These are phyloP conservation scores for Apodemia zela DNA, from an alignment of 2,888 invertebrate species.

Conservation along the genomic window DNA sequence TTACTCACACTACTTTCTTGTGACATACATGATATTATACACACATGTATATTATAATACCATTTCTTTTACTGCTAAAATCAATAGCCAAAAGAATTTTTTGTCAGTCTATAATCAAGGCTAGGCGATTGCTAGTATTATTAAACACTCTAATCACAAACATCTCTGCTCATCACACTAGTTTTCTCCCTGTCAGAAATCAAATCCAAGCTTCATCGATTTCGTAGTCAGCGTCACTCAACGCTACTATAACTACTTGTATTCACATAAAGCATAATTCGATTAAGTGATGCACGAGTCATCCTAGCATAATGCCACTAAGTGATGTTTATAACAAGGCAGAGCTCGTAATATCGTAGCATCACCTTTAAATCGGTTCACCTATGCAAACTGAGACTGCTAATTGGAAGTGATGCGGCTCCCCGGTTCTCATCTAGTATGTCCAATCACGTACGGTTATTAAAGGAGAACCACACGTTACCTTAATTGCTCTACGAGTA, in stretches of 20 bases:
- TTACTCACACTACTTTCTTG: no score
- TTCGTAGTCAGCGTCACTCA: no score
- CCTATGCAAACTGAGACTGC: constrained; percentile 9
- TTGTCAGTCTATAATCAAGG: no score
- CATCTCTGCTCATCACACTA: no score
- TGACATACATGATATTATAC: no score
- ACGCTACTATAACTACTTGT: not conserved
- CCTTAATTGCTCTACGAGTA: not conserved
- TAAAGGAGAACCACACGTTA: not conserved
- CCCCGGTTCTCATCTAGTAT: not conserved
- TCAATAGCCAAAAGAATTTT: no score
- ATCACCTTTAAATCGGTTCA: constrained; percentile 9
- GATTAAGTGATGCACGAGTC: not conserved
- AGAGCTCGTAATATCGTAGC: not conserved
- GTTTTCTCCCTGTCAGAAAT: no score
- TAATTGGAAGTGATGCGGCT: constrained; percentile 2
- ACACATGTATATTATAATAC: no score
- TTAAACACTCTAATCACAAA: no score
- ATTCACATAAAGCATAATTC: not conserved
- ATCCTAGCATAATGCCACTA: not conserved
- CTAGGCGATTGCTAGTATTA: no score
- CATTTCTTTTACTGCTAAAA: no score
- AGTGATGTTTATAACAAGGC: constrained; percentile 5
- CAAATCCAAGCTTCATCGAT: no score
- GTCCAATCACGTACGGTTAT: constrained; percentile 4